A percentile compares a stretch with the other conserved stretches of the same genome.
Evolutionary conservation across 2,113 vertebrate species (phyloP).

Genomic region (Barnardius zonarius): DNA sequence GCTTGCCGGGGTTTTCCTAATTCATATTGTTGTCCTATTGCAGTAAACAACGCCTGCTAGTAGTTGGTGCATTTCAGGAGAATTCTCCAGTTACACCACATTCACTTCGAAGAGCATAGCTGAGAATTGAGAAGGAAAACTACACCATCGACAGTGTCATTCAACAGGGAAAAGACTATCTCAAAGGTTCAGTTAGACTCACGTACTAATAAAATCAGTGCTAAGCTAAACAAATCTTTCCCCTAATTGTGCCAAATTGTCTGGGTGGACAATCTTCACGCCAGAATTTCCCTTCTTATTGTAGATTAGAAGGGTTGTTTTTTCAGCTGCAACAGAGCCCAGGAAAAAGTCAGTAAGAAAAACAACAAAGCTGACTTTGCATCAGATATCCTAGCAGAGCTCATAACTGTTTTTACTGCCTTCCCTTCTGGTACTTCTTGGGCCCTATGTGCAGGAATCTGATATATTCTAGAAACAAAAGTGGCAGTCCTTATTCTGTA

Average conservation of each 20-base stretch:
- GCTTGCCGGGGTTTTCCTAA: neutral
- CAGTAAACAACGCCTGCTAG: neutral
- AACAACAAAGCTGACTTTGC: constrained; percentile 73
- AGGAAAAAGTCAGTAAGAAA: constrained; percentile 71
- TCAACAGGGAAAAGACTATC: constrained; percentile 45
- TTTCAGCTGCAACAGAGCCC: constrained; percentile 75
- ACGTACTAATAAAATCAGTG: constrained; percentile 65
- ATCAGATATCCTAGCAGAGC: constrained; percentile 69
- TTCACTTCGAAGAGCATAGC: neutral
- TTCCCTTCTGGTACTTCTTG: constrained; percentile 53
- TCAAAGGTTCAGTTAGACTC: constrained; percentile 47
- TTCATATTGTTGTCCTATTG: neutral
- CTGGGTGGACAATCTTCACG: constrained; percentile 64
- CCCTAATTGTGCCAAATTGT: constrained; percentile 71
- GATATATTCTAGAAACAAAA: constrained; percentile 68
- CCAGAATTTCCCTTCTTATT: constrained; percentile 74
- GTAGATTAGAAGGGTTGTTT: constrained; percentile 75
- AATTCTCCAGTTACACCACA: neutral
- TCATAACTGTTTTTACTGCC: constrained; percentile 54
- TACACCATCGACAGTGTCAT: neutral
- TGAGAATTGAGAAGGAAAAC: constrained; percentile 21
- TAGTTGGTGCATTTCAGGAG: neutral
- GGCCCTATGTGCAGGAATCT: constrained; percentile 29
- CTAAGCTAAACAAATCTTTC: constrained; percentile 75
- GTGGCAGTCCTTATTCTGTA: neutral